Percentiles rank a stretch among this genome's conserved stretches.
Conservation (phyloP, 2,797 vertebrate genomes). For the Acanthornis magna region DNA sequence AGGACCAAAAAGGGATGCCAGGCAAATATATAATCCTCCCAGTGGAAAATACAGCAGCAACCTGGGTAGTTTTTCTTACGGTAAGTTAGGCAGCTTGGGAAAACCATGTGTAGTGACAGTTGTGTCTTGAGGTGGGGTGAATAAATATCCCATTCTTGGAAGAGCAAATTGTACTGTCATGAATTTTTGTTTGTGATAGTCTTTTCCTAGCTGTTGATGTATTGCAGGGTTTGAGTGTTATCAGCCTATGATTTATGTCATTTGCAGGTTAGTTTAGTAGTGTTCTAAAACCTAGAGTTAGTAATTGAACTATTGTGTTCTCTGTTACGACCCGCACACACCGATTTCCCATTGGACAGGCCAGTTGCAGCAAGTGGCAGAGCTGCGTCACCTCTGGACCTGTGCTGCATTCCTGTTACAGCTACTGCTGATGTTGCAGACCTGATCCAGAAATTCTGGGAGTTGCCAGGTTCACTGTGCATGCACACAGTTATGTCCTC, state of each 20-base stretch:
- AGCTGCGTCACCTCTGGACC: not conserved
- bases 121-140: not conserved
- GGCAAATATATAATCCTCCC: constrained; percentile 98
- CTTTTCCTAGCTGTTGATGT: not conserved
- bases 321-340: rapidly evolving
- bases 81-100: constrained; percentile 74
- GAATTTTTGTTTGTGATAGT: not conserved
- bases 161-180: not conserved
- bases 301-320: not conserved
- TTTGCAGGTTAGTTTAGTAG: not conserved
- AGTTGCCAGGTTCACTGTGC: not conserved
- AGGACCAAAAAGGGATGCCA: constrained; percentile 90
- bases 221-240: not conserved
- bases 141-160: not conserved
- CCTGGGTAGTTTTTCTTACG: constrained; percentile 90
- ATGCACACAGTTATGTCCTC: not conserved
- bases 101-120: not conserved
- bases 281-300: not conserved
- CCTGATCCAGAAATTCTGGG: not conserved
- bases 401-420: not conserved
- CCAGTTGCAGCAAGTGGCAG: not conserved
- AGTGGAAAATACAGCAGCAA: constrained; percentile 97
- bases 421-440: not conserved
- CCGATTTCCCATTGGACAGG: not conserved
- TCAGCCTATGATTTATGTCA: not conserved